These are phyloP conservation scores for Colostygia pectinataria DNA, from an alignment of 2,888 invertebrate species.

Conservation along the genomic window DNA sequence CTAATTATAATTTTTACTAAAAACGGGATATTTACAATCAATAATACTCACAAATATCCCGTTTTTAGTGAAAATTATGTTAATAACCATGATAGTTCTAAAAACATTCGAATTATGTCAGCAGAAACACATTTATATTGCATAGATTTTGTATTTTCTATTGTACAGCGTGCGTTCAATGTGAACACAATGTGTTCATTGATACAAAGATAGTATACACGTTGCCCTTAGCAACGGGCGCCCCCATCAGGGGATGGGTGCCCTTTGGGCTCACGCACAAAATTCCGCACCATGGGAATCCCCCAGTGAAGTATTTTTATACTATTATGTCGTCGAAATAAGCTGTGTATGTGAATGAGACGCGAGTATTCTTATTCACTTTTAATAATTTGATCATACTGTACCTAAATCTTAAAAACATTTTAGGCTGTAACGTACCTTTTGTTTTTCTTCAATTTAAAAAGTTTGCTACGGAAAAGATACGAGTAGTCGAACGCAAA, in stretches of 20 bases:
- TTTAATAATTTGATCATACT: not conserved
- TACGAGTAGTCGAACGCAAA: conserved; percentile 5
- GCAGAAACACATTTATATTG: conserved; percentile 59
- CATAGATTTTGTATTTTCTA: conserved; percentile 58
- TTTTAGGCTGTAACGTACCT: no score
- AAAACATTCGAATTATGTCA: conserved; percentile 68
- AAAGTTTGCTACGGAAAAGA: not conserved
- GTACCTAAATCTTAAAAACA: no score
- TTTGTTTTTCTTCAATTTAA: conserved; percentile 1
- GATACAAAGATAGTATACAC: conserved; percentile 63
- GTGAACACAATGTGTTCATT: conserved; percentile 52
- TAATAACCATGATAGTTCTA: no score
- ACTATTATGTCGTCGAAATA: conserved; percentile 33
- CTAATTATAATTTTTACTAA: no score
- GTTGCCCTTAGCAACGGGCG: conserved; percentile 65
- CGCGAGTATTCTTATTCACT: not conserved
- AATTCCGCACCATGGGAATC: conserved; percentile 68
- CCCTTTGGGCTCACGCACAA: conserved; percentile 63
- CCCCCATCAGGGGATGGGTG: conserved; percentile 59
- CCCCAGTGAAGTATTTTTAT: conserved; percentile 65
- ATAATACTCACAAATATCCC: no score
- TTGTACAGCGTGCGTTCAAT: conserved; percentile 47
- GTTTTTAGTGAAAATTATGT: no score
- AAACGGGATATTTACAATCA: no score
- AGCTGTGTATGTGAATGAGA: conserved; percentile 36